A percentile compares a stretch with the other conserved stretches of the same genome.
Evolutionary conservation across 2,113 vertebrate species (phyloP).

Genomic region (Eurypyga helias): DNA sequence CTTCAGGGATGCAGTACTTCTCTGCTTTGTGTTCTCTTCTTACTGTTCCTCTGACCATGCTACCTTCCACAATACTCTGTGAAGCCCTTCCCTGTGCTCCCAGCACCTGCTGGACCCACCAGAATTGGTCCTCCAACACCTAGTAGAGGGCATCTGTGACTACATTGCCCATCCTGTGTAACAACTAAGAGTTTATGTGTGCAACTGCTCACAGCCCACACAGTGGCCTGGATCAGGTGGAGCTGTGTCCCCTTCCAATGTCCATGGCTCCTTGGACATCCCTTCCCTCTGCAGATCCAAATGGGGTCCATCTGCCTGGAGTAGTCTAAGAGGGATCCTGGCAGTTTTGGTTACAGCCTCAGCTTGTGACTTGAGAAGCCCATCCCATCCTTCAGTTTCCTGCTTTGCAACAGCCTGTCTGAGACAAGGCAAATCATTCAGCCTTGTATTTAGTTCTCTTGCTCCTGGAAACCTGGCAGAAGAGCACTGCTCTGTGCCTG

Average conservation of each 20-base stretch:
- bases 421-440: neutral
- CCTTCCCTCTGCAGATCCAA: neutral
- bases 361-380: neutral
- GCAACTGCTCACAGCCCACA: neutral
- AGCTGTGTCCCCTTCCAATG: neutral
- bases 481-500: neutral
- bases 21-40: neutral
- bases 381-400: neutral
- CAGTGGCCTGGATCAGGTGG: neutral
- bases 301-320: neutral
- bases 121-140: neutral
- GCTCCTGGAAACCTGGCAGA: neutral
- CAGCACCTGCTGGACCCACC: neutral
- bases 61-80: neutral
- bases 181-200: neutral
- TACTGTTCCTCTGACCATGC: neutral
- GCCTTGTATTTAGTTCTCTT: no score
- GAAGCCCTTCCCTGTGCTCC: neutral
- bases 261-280: neutral
- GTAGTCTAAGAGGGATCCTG: neutral
- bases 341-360: neutral
- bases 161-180: neutral
- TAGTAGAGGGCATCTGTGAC: neutral
- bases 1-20: neutral
- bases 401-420: neutral